Evolutionary conservation across 2,797 vertebrate species (phyloP), one percentile per base, ranked within the genome.

Genomic region (Cynodonichthys magdalenae): DNA sequence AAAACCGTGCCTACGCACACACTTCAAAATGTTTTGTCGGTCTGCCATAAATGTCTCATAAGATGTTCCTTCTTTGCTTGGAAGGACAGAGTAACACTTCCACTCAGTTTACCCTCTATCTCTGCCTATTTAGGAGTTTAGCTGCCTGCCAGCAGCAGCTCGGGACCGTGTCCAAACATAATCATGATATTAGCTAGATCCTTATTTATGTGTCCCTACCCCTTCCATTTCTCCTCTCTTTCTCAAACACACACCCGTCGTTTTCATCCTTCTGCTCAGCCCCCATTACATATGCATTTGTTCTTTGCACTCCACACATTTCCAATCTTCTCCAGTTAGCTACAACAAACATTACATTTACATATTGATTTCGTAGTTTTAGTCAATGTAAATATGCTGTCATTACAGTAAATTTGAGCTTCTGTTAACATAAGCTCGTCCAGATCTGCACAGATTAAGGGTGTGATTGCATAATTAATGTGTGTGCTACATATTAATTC

Each of bases 341-440:
- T 97, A 98, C 96, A 97, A 98, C 97, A 99, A 99, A 99, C 98
- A 99, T 97, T 98, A 96, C 96, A 98, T 99, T 98, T 98, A 98
- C 98, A 99, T 99, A 98, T 96, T 95, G 96, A 99, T 98, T 98
- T 96, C 95, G 94, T 95, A 96, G 96, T 98, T 98, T 99, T 96
- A 98, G 96, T 98, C 96, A 98, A 96, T 98, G 97, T 98, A 98
- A 99, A 99, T 99, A 99, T 96, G 95, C 95, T 94, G 95, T 98
- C 97, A 99, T 99, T 98, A 97, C 95, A 96, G 95, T 98, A 98
- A 97, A 99, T 98, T 97, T 98, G 96, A 94, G 95, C 95, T 95
- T 95, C 94, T 97, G 96, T 98, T 98, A 97, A 97, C 96, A 97
- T 93, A 96, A 95, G 95, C 96, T 95, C 94, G 93, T 96, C 93